These are phyloP conservation scores for Siniperca knerii DNA, from an alignment of 2,113 vertebrate species.

Conservation along the genomic window DNA sequence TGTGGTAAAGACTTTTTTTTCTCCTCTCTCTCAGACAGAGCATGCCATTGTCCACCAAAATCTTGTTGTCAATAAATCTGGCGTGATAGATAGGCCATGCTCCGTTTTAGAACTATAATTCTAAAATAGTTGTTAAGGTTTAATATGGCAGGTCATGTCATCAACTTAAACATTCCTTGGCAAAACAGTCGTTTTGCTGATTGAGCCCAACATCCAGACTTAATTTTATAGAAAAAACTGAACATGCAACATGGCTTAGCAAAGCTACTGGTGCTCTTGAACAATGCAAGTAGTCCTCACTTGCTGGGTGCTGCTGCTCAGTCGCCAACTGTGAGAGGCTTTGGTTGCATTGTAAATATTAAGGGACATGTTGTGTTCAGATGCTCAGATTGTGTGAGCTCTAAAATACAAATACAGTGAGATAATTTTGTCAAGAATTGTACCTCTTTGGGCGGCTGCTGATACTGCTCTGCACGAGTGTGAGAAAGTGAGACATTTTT, in stretches of 20 bases:
- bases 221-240: not conserved
- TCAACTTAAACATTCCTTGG: not conserved
- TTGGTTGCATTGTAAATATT: not conserved
- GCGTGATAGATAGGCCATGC: not conserved
- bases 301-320: not conserved
- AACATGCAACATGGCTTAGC: not conserved
- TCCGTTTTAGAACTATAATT: not conserved
- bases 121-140: not conserved
- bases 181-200: too few species aligned
- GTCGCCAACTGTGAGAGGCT: not conserved
- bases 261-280: not conserved
- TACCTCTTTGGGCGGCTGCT: conserved; percentile 46
- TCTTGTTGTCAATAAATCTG: not conserved
- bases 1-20: not conserved
- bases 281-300: not conserved
- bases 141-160: not conserved
- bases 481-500: conserved; percentile 80
- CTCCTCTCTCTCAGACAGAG: not conserved
- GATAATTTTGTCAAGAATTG: not conserved
- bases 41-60: not conserved
- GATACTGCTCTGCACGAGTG: conserved; percentile 62
- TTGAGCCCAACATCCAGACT: not conserved
- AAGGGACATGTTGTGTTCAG: not conserved
- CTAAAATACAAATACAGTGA: not conserved
- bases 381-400: not conserved